Evolutionary conservation across 1,140 invertebrate genomes (phyloP).

Genomic region (Drosophila ohnishii): DNA sequence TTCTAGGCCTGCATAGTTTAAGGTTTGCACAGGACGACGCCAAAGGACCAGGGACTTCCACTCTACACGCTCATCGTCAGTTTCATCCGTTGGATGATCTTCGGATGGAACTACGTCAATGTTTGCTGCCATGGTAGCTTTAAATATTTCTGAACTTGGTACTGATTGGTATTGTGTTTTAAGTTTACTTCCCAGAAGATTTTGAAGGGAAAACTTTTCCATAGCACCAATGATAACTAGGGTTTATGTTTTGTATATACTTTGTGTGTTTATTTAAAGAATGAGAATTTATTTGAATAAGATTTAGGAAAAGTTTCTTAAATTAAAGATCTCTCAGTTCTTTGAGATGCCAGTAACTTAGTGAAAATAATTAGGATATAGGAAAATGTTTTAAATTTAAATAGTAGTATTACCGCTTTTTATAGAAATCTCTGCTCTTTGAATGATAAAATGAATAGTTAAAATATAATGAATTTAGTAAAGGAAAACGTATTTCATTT

Average conservation of each 20-base stretch:
- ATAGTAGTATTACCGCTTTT: not conserved
- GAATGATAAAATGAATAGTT: too few species aligned
- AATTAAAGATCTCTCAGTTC: too few species aligned
- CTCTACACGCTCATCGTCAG: conserved; percentile 68
- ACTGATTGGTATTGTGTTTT: conserved; percentile 1
- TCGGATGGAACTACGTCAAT: too few species aligned
- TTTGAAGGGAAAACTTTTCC: not conserved
- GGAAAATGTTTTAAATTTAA: not conserved
- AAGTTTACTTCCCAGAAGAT: conserved; percentile 7
- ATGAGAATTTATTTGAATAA: not conserved
- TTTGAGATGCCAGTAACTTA: too few species aligned
- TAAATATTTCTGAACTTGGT: not conserved
- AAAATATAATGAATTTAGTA: too few species aligned
- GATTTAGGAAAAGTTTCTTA: not conserved
- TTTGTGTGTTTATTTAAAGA: not conserved
- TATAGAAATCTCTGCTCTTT: not conserved
- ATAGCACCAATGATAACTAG: conserved; percentile 6
- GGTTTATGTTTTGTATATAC: not conserved
- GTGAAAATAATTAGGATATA: not conserved
- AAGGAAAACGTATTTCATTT: too few species aligned
- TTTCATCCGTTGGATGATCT: not conserved
- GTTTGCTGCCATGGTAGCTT: not conserved
- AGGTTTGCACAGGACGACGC: conserved; percentile 91
- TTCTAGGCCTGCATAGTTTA: conserved; percentile 93
- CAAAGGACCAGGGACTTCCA: conserved; percentile 91